These are phyloP conservation scores for Dicrostonyx torquatus DNA, from an alignment of 2,797 vertebrate genomes.

Conservation along the genomic window DNA sequence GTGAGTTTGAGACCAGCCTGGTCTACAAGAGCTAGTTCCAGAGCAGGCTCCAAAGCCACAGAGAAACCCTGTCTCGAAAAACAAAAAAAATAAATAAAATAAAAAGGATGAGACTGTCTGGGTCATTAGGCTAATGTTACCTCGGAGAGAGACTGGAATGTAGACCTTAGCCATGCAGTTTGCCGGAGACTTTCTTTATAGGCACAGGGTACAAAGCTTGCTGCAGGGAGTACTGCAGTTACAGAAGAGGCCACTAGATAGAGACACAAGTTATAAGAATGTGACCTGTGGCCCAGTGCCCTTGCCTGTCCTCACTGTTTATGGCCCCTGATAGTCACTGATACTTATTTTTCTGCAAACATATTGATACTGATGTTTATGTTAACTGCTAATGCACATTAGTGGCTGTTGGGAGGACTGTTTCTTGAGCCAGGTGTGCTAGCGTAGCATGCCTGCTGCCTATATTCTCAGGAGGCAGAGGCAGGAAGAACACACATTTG, in stretches of 20 bases:
- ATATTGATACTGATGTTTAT: neutral
- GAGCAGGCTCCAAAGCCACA: too few relatives aligned
- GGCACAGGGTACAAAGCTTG: neutral
- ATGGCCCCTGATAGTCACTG: neutral
- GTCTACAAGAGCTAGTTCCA: too few relatives aligned
- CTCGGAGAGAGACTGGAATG: neutral
- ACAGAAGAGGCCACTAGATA: conserved; percentile 21
- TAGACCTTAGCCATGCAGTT: neutral
- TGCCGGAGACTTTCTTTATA: neutral
- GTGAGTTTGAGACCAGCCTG: too few relatives aligned
- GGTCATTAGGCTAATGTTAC: neutral
- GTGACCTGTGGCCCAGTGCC: rapidly evolving
- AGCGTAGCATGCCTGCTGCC: neutral
- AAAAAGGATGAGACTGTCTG: neutral
- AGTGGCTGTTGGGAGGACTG: neutral
- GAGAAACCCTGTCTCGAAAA: too few relatives aligned
- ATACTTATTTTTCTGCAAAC: neutral
- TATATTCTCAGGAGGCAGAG: neutral
- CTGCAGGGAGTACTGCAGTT: neutral
- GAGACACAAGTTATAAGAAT: neutral
- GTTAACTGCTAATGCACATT: neutral
- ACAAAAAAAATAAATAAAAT: too few relatives aligned
- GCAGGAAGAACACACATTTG: neutral
- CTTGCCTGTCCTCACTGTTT: neutral
- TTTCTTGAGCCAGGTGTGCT: neutral